phyloP scores from a whole-genome alignment of 2,797 vertebrate genomes.

The Peromyscus eremicus region DNA sequence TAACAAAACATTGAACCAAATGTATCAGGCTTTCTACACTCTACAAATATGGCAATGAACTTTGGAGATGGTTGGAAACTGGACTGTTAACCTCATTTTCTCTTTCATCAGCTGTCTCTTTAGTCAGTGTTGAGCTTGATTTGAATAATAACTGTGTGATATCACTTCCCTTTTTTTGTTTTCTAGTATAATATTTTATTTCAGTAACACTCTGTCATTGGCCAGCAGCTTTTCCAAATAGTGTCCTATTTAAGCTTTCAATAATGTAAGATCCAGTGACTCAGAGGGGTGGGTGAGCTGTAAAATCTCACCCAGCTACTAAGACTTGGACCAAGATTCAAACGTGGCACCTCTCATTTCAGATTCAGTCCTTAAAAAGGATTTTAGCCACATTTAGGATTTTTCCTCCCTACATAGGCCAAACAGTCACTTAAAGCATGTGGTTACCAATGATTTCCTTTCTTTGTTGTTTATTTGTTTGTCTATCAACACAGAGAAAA shows the following conservation, averaged over 20 bases:
- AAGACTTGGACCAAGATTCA: constrained; percentile 59
- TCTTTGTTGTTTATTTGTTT: constrained; percentile 28
- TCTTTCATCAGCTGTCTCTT: neutral
- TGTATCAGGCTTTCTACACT: constrained; percentile 53
- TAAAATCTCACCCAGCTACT: constrained; percentile 41
- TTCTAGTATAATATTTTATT: neutral
- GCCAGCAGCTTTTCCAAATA: neutral
- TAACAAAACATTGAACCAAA: constrained; percentile 55
- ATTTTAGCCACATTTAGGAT: neutral
- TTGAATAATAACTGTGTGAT: neutral
- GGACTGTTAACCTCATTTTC: neutral
- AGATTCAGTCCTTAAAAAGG: neutral
- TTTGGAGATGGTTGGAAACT: neutral
- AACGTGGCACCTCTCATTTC: constrained; percentile 50
- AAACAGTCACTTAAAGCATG: constrained; percentile 20
- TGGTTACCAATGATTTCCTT: neutral
- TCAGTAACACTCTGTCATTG: constrained; percentile 44
- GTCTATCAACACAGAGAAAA: neutral
- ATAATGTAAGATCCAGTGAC: constrained; percentile 43
- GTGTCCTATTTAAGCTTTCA: constrained; percentile 4
- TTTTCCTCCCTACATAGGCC: neutral
- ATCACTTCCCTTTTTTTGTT: neutral
- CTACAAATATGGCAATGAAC: constrained; percentile 14
- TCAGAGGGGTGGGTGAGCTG: constrained; percentile 22
- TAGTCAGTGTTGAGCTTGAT: constrained; percentile 25